Evolutionary conservation across 1,140 invertebrate species (phyloP).

Genomic region (Helicoverpa zea): DNA sequence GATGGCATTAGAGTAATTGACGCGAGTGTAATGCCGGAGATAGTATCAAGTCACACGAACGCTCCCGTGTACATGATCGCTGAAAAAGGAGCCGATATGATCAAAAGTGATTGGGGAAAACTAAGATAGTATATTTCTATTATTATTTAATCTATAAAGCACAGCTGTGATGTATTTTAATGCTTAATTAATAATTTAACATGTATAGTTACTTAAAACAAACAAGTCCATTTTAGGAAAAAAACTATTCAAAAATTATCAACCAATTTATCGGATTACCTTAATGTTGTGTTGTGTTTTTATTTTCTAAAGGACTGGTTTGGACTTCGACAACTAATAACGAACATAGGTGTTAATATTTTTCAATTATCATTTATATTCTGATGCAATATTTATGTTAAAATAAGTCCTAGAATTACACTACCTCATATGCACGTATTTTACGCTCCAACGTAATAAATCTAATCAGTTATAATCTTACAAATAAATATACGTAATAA

Average conservation of each 20-base stretch:
- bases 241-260: too few relatives aligned
- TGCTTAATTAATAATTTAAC: neutral
- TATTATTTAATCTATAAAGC: slow-evolving; percentile 47
- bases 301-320: too few relatives aligned
- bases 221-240: too few relatives aligned
- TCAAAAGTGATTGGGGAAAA: slow-evolving; percentile 87
- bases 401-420: neutral
- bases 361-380: too few relatives aligned
- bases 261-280: too few relatives aligned
- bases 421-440: neutral
- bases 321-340: too few relatives aligned
- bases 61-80: slow-evolving; percentile 89
- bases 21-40: slow-evolving; percentile 91
- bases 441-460: neutral
- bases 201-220: too few relatives aligned
- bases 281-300: too few relatives aligned
- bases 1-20: slow-evolving; percentile 91
- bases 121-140: slow-evolving; percentile 47
- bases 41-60: slow-evolving; percentile 89
- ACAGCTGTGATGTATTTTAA: slow-evolving; percentile 64
- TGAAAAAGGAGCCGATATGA: slow-evolving; percentile 89
- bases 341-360: too few relatives aligned
- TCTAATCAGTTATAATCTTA: too few relatives aligned
- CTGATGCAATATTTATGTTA: neutral
- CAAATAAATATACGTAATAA: too few relatives aligned